Evolutionary conservation across 2,113 vertebrate genomes (phyloP).

Genomic region (Leptobrachium leishanense): DNA sequence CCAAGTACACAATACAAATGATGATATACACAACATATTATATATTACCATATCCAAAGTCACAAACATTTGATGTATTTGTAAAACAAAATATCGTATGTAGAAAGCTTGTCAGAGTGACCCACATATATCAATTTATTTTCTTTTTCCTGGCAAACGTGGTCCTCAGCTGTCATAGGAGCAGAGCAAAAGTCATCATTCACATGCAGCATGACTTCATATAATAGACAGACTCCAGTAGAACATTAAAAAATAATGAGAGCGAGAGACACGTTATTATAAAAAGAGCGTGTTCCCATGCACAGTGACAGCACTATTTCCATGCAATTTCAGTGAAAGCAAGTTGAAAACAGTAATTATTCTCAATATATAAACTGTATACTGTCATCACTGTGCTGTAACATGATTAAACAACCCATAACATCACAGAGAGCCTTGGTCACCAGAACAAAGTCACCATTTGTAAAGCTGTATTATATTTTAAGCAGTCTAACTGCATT

Average conservation of each 20-base stretch:
- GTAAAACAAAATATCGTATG: conserved; percentile 12
- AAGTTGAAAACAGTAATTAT: no score
- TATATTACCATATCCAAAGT: conserved; percentile 10
- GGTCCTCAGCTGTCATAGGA: conserved; percentile 13
- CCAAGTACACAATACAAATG: no score
- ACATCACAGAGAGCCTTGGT: no score
- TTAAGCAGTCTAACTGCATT: no score
- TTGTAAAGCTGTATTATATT: no score
- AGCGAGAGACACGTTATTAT: not conserved
- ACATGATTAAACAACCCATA: no score
- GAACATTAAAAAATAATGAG: not conserved
- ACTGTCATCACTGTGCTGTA: no score
- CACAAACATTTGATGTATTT: conserved; percentile 1
- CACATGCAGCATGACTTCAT: conserved; percentile 6
- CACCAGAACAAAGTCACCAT: no score
- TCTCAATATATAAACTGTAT: no score
- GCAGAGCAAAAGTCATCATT: conserved; percentile 27
- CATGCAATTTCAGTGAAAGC: not conserved
- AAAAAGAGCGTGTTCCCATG: not conserved
- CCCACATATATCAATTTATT: conserved; percentile 37
- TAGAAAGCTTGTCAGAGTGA: conserved; percentile 24
- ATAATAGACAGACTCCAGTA: conserved; percentile 20
- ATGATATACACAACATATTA: not conserved
- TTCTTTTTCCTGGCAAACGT: conserved; percentile 2
- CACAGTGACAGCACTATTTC: not conserved